Base-by-base conservation (phyloP, 2,888 invertebrate genomes). In the Phytoseiulus persimilis region DNA sequence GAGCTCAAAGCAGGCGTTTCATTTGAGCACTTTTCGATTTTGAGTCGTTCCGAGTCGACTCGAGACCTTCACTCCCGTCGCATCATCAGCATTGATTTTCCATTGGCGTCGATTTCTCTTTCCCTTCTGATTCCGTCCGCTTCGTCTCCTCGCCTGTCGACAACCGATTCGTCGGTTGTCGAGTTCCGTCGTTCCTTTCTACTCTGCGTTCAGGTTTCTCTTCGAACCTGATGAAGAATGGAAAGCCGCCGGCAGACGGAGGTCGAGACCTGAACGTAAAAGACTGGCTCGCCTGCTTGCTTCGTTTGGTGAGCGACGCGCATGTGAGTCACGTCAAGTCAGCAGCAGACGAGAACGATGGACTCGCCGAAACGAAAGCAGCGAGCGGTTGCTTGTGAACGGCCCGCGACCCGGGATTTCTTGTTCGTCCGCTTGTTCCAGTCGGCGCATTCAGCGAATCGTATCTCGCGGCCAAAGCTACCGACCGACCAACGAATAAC, bases 311-410 rank as follows among this genome's bases (percentile, higher is more conserved):
- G 18, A 65, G 65, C 65, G 65, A 65, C 28, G 65, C 65, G 65
- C 65, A 65, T 65, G 65, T 65, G 65, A 65, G 65, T 65, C 65
- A 65, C 65, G 65, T 65, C 65, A 65, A 65, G 65, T 65, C 65
- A 65, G 39, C 5, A 65, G 65, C 65, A 28, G 65, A 65, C 65
- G 65, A 28, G 65, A 65, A 18, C 65, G 18, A 28, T 65, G 65
- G 28, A 65, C 65, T 18, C 65, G 65, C 2, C 1, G 65, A 65
- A 65, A 65, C 28, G 28, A 28, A 14, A 2, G 65, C 65, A 65
- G 5, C 28, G 9, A 65, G 65, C 65, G 28, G 23, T 65, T 18
- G 46, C 14, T 14, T 14, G 46, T 46, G 14, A 46, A 46, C 14
- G 46, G 6, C 14, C 14, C 46, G 46, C 46, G 14, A 46, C 6